Conservation (phyloP, 2,797 vertebrate species). For the Peromyscus melanophrys region DNA sequence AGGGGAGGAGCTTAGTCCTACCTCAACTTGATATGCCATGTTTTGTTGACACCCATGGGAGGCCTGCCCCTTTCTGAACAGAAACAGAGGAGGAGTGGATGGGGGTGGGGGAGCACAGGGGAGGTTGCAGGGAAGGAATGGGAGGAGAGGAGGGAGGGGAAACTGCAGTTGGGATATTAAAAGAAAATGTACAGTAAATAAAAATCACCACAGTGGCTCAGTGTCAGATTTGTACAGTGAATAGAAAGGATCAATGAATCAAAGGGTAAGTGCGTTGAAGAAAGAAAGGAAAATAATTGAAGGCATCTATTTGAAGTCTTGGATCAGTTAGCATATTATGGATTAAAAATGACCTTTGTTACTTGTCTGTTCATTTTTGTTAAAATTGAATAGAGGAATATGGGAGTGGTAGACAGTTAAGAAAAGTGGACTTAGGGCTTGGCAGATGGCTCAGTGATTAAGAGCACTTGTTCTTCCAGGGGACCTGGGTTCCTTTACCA, state of each 20-base stretch:
- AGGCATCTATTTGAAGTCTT: not conserved
- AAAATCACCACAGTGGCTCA: not conserved
- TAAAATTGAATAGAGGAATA: not conserved
- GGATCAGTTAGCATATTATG: not conserved
- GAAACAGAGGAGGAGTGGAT: too few species aligned
- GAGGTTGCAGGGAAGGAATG: too few species aligned
- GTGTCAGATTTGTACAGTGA: not conserved
- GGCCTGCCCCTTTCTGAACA: too few species aligned
- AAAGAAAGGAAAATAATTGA: conserved; percentile 9
- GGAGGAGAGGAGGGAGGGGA: too few species aligned
- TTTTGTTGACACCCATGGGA: too few species aligned
- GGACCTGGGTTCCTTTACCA: not conserved
- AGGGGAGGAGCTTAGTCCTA: too few species aligned
- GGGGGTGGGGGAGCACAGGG: too few species aligned
- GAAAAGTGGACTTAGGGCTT: conserved; percentile 12
- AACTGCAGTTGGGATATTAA: too few species aligned
- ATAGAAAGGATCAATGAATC: not conserved
- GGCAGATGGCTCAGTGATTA: not conserved
- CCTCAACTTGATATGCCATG: too few species aligned
- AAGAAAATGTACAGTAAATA: not conserved
- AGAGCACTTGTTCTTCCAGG: not conserved
- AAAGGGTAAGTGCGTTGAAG: not conserved
- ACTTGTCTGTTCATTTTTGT: not conserved
- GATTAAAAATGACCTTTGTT: not conserved
- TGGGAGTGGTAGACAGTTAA: not conserved